Percentiles rank a stretch among this genome's conserved stretches.
Evolutionary conservation across 2,113 vertebrate species (phyloP).

Genomic region (Pelecanus crispus): DNA sequence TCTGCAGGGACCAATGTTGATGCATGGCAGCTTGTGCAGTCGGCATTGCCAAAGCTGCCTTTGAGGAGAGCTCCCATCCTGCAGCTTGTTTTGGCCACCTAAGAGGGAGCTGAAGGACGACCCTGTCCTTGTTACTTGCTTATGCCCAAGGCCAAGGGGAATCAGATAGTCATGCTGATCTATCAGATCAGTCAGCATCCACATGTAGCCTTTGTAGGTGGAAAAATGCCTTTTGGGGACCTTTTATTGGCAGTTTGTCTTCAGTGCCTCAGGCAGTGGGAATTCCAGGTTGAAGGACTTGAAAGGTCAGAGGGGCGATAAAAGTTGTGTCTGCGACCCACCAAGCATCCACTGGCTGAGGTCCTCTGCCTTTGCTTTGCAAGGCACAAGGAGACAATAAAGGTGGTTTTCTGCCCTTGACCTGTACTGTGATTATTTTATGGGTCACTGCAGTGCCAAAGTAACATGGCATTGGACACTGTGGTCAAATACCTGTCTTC

Average conservation of each 20-base stretch:
- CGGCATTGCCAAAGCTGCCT: rapidly evolving
- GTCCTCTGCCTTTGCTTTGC: neutral
- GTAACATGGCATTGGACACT: neutral
- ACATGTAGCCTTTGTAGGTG: neutral
- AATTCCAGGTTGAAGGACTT: neutral
- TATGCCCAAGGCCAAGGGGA: neutral
- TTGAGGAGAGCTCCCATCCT: neutral
- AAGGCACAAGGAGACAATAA: neutral
- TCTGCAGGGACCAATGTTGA: rapidly evolving
- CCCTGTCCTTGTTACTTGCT: neutral
- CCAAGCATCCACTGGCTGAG: neutral
- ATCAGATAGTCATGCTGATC: rapidly evolving
- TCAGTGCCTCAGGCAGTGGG: neutral
- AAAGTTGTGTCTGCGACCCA: neutral
- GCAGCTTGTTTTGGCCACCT: neutral
- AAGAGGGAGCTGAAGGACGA: neutral
- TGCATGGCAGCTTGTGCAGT: neutral
- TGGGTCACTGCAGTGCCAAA: neutral
- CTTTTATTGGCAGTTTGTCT: neutral
- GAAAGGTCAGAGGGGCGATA: neutral
- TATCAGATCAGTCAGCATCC: neutral
- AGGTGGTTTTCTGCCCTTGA: neutral
- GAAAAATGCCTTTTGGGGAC: neutral
- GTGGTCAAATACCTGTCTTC: too few species aligned
- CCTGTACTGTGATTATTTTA: neutral